These are phyloP conservation scores for Axis porcinus DNA, from an alignment of 2,113 vertebrate genomes.

Conservation along the genomic window DNA sequence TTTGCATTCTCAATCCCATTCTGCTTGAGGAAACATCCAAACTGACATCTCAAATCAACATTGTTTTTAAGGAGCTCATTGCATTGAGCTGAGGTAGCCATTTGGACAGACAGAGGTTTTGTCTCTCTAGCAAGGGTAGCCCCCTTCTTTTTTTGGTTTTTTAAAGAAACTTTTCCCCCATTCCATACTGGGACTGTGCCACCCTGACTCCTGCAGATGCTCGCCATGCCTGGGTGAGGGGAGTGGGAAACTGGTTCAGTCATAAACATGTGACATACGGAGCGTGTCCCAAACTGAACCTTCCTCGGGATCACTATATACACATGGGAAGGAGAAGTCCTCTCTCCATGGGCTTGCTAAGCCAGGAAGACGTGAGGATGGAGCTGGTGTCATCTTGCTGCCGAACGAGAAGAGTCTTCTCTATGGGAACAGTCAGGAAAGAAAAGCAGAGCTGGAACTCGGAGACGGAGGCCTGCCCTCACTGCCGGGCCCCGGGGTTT, in stretches of 20 bases:
- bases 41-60: neutral
- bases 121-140: neutral
- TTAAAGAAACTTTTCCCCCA: neutral
- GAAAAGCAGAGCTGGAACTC: neutral
- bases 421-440: neutral
- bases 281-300: neutral
- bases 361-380: neutral
- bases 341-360: neutral
- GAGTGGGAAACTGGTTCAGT: neutral
- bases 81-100: neutral
- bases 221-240: neutral
- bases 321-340: neutral
- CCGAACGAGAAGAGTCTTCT: neutral
- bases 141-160: neutral
- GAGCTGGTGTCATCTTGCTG: neutral
- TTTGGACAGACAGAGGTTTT: neutral
- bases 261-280: neutral
- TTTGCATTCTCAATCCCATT: neutral
- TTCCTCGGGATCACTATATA: neutral
- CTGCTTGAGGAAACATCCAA: neutral
- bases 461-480: neutral
- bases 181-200: neutral
- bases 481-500: neutral
- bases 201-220: neutral
- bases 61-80: neutral